Evolutionary conservation across 2,113 vertebrate species (phyloP).

Genomic region (Penelope pileata): DNA sequence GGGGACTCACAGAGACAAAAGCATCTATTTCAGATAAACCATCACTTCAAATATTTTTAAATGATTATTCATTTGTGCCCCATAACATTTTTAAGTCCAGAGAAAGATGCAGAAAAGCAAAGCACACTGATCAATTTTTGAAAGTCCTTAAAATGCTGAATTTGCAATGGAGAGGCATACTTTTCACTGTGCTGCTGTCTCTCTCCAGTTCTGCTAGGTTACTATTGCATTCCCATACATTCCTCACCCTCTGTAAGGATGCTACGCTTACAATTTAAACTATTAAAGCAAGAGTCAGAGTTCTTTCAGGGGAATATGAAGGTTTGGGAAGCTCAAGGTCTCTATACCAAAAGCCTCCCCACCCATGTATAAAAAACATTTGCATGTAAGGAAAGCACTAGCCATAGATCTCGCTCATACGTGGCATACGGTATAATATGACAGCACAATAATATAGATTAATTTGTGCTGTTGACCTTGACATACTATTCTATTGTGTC

Average conservation of each 20-base stretch:
- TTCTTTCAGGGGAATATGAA: background rate
- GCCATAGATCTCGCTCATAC: constrained; percentile 56
- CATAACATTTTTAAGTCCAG: background rate
- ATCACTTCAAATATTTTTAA: background rate
- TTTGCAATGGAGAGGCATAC: background rate
- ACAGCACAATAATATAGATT: constrained; percentile 69
- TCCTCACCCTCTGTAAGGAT: background rate
- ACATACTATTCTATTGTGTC: constrained; percentile 38
- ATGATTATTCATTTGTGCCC: background rate
- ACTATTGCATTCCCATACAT: background rate
- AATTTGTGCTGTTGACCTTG: constrained; percentile 73
- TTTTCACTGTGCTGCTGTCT: background rate
- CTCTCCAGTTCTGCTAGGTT: background rate
- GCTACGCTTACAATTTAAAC: constrained; percentile 16
- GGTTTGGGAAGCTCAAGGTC: background rate
- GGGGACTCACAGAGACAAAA: background rate
- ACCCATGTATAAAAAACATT: background rate
- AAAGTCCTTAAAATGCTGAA: background rate
- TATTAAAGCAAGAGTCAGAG: constrained; percentile 1
- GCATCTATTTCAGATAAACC: background rate
- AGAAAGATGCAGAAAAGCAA: background rate
- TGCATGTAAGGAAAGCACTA: background rate
- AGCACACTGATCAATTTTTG: background rate
- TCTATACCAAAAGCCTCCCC: background rate
- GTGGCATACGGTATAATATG: constrained; percentile 35